Evolutionary conservation across 2,113 vertebrate genomes (phyloP), one percentile per base, ranked within the genome.

Genomic region (Pomatorhinus ruficollis): DNA sequence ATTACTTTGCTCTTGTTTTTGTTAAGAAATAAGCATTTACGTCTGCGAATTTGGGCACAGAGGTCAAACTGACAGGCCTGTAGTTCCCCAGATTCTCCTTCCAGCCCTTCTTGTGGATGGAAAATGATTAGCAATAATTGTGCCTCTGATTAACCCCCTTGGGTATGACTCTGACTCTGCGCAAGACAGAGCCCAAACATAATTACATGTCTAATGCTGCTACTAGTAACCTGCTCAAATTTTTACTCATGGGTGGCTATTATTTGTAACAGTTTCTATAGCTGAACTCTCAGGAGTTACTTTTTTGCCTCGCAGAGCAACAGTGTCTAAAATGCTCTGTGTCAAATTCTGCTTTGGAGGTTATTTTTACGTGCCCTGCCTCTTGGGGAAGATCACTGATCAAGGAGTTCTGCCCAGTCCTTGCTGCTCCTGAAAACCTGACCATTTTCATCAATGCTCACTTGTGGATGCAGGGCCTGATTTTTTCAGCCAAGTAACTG

Each of bases 91-190:
- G 15, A 37, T 56, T 59, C 47, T 76, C 33, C 35, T 77, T 77
- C 37, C 27, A 40, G 22, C 11, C 31, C 14, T 40, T 40, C n/a
- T 49, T 28, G 27, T 56, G 56, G 12, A 33, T 44, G 12, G 49
- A 50, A 57, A 64, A 31, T 17, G 57, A 83, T 70, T 64, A 70
- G 22, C 31, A 70, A 8, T 70, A 37, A 33, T 28, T 28, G 7
- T 77, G 15, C 49, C 35, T 42, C 35, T 0, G 2, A 31, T 63
- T 57, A 64, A 50, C 35, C 12, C 33, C 1, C 0, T 14, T 31
- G 70, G 30, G 49, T 56, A 3, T 54, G 15, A 35, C n/a, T 23
- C n/a, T 56, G 64, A 31, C 12, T 20, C 31, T 3, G 2, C 17
- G 15, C 18, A 33, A 63, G 27, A 35, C 25, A 12, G 42, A 49